A percentile compares a stretch with the other conserved stretches of the same genome.
phyloP scores from a whole-genome alignment of 1,140 invertebrate species.

The Cyphomyrmex costatus region DNA sequence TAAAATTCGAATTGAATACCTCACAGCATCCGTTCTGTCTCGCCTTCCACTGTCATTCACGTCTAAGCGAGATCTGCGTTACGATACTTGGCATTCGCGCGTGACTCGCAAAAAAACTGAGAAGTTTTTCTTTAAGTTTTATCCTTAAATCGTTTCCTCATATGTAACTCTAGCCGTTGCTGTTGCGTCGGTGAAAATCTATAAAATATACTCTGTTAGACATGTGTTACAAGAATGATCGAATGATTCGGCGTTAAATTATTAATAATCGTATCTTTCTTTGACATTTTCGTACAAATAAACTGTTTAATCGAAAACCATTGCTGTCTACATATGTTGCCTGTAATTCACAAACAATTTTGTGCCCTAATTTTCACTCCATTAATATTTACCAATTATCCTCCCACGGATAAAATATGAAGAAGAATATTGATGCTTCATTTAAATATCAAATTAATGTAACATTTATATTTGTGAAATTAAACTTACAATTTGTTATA shows the following conservation, averaged over 20 bases:
- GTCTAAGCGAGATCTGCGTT: background rate
- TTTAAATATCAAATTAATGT: no score
- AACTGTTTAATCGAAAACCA: constrained; percentile 50
- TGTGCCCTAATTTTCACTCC: background rate
- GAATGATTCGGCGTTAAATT: constrained; percentile 55
- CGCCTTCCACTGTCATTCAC: constrained; percentile 17
- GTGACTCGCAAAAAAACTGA: background rate
- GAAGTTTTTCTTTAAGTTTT: constrained; percentile 27
- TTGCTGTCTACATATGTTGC: background rate
- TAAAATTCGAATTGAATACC: constrained; percentile 64
- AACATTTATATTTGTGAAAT: no score
- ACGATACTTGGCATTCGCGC: background rate
- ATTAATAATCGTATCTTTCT: constrained; percentile 59
- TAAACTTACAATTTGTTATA: background rate
- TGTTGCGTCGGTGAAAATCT: constrained; percentile 19
- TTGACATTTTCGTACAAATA: constrained; percentile 60
- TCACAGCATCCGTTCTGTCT: constrained; percentile 25
- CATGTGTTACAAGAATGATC: constrained; percentile 42
- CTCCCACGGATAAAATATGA: background rate
- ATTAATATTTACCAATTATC: background rate
- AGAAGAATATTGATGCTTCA: background rate
- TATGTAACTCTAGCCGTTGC: constrained; percentile 43
- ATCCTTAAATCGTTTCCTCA: constrained; percentile 18
- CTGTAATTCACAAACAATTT: background rate
- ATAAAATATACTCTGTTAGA: constrained; percentile 48